These are phyloP conservation scores for Chaenodraco wilsoni DNA, from an alignment of 2,797 vertebrate genomes.

Conservation along the genomic window DNA sequence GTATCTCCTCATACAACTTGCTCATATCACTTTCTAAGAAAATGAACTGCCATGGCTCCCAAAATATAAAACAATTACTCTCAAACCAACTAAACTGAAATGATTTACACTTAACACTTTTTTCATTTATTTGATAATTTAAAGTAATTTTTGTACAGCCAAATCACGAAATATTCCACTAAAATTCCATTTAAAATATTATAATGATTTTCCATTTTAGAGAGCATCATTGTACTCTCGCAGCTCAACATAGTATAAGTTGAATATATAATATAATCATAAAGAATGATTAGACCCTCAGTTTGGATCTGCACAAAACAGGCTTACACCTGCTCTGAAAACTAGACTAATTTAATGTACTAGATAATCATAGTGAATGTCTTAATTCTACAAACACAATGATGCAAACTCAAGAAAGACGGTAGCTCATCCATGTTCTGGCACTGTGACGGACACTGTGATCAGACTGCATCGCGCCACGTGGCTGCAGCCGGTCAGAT, in stretches of 20 bases:
- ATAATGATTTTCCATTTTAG: constrained; percentile 26
- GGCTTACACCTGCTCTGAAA: constrained; percentile 41
- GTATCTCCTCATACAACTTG: not conserved
- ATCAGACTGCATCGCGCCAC: constrained; percentile 42
- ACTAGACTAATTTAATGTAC: constrained; percentile 62
- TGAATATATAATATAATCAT: constrained; percentile 44
- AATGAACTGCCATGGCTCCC: not conserved
- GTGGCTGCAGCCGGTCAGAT: constrained; percentile 19
- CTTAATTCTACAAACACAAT: constrained; percentile 69
- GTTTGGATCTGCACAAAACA: constrained; percentile 19
- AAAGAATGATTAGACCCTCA: constrained; percentile 51
- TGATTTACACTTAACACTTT: constrained; percentile 22
- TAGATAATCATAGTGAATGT: constrained; percentile 59
- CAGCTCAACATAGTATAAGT: constrained; percentile 39
- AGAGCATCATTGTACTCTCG: constrained; percentile 20
- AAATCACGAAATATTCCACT: constrained; percentile 53
- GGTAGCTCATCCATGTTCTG: constrained; percentile 62
- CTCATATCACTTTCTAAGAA: not conserved
- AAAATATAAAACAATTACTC: constrained; percentile 32
- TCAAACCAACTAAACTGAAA: constrained; percentile 13
- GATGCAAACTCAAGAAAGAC: constrained; percentile 66
- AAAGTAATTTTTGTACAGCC: constrained; percentile 28
- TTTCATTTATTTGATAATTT: constrained; percentile 29
- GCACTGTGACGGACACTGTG: constrained; percentile 57
- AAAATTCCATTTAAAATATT: constrained; percentile 40